phyloP scores from a whole-genome alignment of 53 echinoderm and acorn worm species.

The Echinometra lucunter region DNA sequence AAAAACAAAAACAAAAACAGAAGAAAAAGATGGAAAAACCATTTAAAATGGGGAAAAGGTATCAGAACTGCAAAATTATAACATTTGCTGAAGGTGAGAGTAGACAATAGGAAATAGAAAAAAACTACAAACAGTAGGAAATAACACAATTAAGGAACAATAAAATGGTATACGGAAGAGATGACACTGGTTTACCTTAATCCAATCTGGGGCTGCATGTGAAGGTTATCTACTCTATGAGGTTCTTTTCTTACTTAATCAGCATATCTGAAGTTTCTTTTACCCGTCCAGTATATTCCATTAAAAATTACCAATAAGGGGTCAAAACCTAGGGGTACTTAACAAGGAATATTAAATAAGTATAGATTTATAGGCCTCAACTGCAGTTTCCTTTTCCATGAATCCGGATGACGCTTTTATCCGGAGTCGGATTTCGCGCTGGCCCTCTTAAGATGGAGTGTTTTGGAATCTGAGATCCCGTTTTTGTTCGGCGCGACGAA shows the following conservation, averaged over 20 bases:
- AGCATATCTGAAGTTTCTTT: neutral
- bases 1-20: no score
- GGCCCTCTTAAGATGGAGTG: slow-evolving; percentile 29
- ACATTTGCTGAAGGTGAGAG: neutral
- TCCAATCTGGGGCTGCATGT: neutral
- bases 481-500: neutral
- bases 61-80: no score
- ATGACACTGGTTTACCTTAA: neutral
- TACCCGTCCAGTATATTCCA: neutral
- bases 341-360: slow-evolving; percentile 36
- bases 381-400: neutral
- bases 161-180: neutral
- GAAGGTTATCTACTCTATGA: neutral
- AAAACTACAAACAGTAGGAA: neutral
- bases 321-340: neutral
- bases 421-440: neutral
- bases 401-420: slow-evolving; percentile 11
- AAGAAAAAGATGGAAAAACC: neutral
- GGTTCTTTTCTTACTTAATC: neutral
- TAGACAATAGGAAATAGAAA: neutral
- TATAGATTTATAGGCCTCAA: slow-evolving; percentile 8
- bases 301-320: neutral
- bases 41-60: neutral
- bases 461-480: slow-evolving; percentile 8
- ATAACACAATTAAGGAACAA: no score